A percentile compares a stretch with the other conserved stretches of the same genome.
Evolutionary conservation across 2,797 vertebrate genomes (phyloP).

Genomic region (Megaceryle alcyon): DNA sequence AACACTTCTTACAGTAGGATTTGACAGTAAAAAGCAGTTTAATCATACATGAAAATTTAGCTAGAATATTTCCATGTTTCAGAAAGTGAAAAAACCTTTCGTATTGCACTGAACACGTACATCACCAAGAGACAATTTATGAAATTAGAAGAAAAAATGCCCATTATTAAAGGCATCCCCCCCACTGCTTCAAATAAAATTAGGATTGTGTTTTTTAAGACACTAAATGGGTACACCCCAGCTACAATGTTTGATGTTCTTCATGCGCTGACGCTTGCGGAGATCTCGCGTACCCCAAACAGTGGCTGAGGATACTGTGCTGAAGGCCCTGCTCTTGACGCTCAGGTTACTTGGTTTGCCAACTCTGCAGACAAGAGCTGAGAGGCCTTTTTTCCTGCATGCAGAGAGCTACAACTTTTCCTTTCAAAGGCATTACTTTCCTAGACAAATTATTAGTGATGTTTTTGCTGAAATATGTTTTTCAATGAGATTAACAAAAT

Average conservation of each 20-base stretch:
- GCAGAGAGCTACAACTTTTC: too few relatives aligned
- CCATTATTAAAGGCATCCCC: not conserved
- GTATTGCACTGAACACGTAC: rapidly evolving
- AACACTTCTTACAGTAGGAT: not conserved
- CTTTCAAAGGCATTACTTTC: not conserved
- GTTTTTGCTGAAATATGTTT: not conserved
- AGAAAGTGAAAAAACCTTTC: not conserved
- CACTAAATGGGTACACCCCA: rapidly evolving
- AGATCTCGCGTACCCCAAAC: not conserved
- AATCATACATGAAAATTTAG: not conserved
- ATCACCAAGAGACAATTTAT: not conserved
- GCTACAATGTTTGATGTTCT: rapidly evolving
- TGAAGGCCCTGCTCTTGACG: too few relatives aligned
- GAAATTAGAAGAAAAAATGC: not conserved
- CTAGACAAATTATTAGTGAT: not conserved
- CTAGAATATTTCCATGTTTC: not conserved
- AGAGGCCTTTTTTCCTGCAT: not conserved
- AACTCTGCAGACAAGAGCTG: not conserved
- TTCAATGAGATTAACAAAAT: not conserved
- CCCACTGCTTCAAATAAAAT: not conserved
- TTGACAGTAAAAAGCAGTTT: not conserved
- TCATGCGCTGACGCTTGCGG: rapidly evolving
- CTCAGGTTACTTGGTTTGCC: rapidly evolving
- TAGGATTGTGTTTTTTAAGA: not conserved
- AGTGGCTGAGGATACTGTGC: rapidly evolving